These are phyloP conservation scores for Struthio camelus DNA, from an alignment of 2,113 vertebrate genomes.

Conservation along the genomic window DNA sequence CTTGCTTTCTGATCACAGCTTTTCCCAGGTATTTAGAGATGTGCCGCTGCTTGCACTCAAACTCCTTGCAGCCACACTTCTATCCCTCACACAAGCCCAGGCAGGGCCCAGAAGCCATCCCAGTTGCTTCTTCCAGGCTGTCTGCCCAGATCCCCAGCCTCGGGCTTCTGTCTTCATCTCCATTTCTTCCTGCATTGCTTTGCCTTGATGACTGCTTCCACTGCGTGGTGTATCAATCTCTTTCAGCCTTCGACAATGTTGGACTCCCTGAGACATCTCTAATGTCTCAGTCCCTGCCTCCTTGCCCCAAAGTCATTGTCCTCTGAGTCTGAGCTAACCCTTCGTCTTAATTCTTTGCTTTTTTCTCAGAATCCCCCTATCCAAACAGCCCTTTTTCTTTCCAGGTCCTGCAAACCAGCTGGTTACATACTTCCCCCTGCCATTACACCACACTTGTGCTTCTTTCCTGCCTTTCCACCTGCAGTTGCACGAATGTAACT, in stretches of 20 bases:
- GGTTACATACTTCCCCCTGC: not conserved
- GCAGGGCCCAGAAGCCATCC: not conserved
- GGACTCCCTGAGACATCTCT: no score
- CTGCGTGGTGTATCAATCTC: not conserved
- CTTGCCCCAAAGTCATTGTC: not conserved
- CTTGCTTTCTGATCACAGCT: not conserved
- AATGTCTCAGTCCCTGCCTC: not conserved
- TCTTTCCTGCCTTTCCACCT: not conserved
- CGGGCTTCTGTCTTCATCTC: not conserved
- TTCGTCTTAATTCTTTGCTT: not conserved
- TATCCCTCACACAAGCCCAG: not conserved
- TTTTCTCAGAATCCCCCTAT: not conserved
- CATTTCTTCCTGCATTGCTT: not conserved
- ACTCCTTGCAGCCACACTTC: not conserved
- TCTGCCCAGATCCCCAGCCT: not conserved
- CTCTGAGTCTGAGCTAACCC: not conserved
- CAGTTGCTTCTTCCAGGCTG: not conserved
- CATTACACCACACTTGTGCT: not conserved
- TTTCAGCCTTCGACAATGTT: fast-evolving
- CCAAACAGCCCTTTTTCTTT: fast-evolving
- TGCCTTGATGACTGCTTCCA: not conserved
- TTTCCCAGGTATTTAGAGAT: not conserved
- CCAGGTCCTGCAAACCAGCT: not conserved
- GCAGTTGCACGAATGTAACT: not conserved
- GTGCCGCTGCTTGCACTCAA: not conserved